Base-by-base conservation (phyloP, 1,140 invertebrate genomes). In the Saxidomus purpurata region DNA sequence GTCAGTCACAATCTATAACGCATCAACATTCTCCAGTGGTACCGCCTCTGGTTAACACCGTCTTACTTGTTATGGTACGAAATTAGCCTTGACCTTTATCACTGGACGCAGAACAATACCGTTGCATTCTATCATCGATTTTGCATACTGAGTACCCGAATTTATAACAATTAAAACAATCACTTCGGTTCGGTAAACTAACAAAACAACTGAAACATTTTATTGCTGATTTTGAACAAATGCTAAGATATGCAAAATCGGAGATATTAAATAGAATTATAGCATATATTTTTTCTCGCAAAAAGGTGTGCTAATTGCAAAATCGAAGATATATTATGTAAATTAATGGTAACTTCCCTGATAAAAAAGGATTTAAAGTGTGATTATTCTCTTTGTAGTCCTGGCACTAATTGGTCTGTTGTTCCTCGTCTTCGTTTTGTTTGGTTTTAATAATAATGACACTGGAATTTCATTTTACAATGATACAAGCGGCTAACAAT, bases 341-440 rank as follows among this genome's bases (percentile, higher is more conserved):
- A 36, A 34, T 36, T 31, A 67, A 36, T 36, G 63, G 8, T 9
- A 67, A 67, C 9, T n/a, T n/a, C n/a, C n/a, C n/a, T 6, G 2
- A 31, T 34, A 67, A 36, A 28, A 19, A 67, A 31, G 28, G 8
- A 28, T 59, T 17, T 6, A 36, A 28, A 67, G 63, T 2, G 8
- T 31, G 4, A 17, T 52, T 79, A 25, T 79, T 79, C 34, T 19
- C 22, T 71, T 85, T 85, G 38, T 85, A 69, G 59, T 69, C 11
- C 31, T 85, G 61, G 63, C 82, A 15, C 11, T 85, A n/a, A 49
- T 85, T 49, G 82, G 82, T 13, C 25, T 85, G 2, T 34, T 85
- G 9, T 49, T 85, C 43, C 47, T 85, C 38, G 0, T 74, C 36
- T n/a, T 74, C 11, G 6, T 55, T 17, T 38, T 85, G 67, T 85